These are phyloP conservation scores for Scomber japonicus DNA, from an alignment of 2,113 vertebrate genomes.

Conservation along the genomic window DNA sequence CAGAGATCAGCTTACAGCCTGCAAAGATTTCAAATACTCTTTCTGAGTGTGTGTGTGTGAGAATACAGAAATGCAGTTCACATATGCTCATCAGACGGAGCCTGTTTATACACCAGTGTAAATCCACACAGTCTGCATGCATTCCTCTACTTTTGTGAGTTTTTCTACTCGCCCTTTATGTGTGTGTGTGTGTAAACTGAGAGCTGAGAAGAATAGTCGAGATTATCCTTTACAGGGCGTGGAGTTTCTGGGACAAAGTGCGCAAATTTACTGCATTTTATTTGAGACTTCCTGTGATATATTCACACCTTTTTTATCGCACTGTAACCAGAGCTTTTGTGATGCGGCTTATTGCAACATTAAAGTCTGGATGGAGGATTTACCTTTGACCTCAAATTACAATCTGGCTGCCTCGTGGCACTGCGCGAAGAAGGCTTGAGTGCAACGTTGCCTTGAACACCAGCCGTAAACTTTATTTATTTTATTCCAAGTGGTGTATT, in stretches of 20 bases:
- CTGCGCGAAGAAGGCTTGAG: neutral
- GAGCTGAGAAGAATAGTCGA: slow-evolving; percentile 32
- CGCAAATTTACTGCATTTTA: slow-evolving; percentile 60
- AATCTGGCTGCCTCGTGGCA: slow-evolving; percentile 46
- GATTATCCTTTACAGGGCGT: slow-evolving; percentile 51
- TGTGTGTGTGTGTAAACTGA: slow-evolving; percentile 39
- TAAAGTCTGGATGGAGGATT: slow-evolving; percentile 50
- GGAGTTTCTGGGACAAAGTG: slow-evolving; percentile 68
- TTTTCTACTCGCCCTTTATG: neutral
- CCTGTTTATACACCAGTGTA: slow-evolving; percentile 19
- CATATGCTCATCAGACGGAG: slow-evolving; percentile 18
- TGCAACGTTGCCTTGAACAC: slow-evolving; percentile 28
- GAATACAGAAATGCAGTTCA: neutral
- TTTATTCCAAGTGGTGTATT: slow-evolving; percentile 12
- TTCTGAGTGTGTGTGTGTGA: slow-evolving; percentile 7
- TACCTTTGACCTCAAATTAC: slow-evolving; percentile 74
- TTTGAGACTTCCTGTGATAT: slow-evolving; percentile 67
- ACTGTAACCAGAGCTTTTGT: slow-evolving; percentile 54
- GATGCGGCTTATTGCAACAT: slow-evolving; percentile 48
- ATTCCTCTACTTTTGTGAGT: slow-evolving; percentile 5
- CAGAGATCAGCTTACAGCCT: slow-evolving; percentile 62
- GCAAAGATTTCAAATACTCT: slow-evolving; percentile 52
- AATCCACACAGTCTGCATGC: slow-evolving; percentile 20
- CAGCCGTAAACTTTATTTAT: slow-evolving; percentile 48
- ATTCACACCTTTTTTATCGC: slow-evolving; percentile 75